These are phyloP conservation scores for Dicentrarchus labrax DNA, from an alignment of 2,113 vertebrate species.

Conservation along the genomic window DNA sequence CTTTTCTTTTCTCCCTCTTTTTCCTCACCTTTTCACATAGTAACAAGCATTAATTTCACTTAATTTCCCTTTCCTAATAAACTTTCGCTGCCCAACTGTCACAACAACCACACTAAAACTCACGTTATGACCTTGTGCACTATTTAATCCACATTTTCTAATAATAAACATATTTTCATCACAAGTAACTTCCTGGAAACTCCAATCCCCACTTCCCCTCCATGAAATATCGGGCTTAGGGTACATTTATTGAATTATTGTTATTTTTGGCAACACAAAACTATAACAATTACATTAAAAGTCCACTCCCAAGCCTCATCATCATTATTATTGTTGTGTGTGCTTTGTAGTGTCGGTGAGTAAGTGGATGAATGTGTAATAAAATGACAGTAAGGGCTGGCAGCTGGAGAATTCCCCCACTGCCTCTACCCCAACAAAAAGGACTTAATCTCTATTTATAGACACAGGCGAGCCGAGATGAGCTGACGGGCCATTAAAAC, in stretches of 20 bases:
- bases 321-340: constrained; percentile 14
- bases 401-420: not conserved
- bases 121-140: not conserved
- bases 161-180: constrained; percentile 56
- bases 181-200: constrained; percentile 28
- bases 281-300: constrained; percentile 37
- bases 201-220: constrained; percentile 1
- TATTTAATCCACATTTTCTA: constrained; percentile 24
- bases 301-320: constrained; percentile 6
- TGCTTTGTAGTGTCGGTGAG: constrained; percentile 7
- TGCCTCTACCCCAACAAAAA: constrained; percentile 14
- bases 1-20: not conserved
- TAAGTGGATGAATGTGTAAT: constrained; percentile 12
- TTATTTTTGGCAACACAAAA: constrained; percentile 29
- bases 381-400: not conserved
- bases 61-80: too few species aligned
- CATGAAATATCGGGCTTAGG: constrained; percentile 18
- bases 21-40: too few species aligned
- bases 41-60: too few species aligned
- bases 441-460: constrained; percentile 65
- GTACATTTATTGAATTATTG: constrained; percentile 39
- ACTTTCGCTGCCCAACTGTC: too few species aligned
- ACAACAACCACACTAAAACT: constrained; percentile 2
- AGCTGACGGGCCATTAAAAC: constrained; percentile 60
- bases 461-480: constrained; percentile 19